These are phyloP conservation scores for Falco punctatus DNA, from an alignment of 2,113 vertebrate species.

Conservation along the genomic window DNA sequence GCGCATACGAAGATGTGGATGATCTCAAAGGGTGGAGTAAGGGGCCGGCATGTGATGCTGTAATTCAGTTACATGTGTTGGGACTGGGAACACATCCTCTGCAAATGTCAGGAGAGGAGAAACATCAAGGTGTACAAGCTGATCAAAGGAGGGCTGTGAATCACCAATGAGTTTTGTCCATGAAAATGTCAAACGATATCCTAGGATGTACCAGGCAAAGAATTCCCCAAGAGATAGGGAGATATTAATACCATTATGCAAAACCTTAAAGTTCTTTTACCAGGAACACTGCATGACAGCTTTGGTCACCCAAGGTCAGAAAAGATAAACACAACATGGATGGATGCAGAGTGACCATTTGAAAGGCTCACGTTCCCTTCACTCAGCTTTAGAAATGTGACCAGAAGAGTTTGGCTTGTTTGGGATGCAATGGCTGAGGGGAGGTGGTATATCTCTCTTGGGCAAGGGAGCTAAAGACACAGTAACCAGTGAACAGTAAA, in stretches of 20 bases:
- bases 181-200: slow-evolving; percentile 46
- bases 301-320: slow-evolving; percentile 16
- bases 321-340: background rate
- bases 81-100: slow-evolving; percentile 22
- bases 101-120: slow-evolving; percentile 34
- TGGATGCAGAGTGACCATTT: background rate
- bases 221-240: slow-evolving; percentile 2
- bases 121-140: slow-evolving; percentile 29
- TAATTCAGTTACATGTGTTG: slow-evolving; percentile 19
- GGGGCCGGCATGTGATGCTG: background rate
- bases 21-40: background rate
- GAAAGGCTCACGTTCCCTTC: background rate
- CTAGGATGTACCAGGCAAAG: background rate
- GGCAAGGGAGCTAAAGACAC: background rate
- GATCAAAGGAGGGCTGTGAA: slow-evolving; percentile 48
- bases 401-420: background rate
- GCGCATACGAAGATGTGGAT: background rate
- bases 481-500: background rate
- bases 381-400: background rate
- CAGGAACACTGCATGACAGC: background rate
- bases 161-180: slow-evolving; percentile 34
- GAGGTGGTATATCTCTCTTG: background rate
- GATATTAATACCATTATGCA: background rate
- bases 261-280: background rate
- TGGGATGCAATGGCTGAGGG: background rate